These are phyloP conservation scores for Myopa testacea DNA, from an alignment of 2,888 invertebrate species.

Conservation along the genomic window DNA sequence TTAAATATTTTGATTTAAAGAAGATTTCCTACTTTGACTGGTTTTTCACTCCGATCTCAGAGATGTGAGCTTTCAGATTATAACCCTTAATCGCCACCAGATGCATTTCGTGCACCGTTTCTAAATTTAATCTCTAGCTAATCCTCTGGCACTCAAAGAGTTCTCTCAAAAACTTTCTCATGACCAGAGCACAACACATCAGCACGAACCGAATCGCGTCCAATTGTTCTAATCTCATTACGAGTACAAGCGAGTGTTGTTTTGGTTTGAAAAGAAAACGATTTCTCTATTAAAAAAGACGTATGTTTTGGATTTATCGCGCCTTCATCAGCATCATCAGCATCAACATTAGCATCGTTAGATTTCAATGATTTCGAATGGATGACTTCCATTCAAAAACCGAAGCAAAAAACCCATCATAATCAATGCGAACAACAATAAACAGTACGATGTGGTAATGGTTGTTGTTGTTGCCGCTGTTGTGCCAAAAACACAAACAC, in stretches of 20 bases:
- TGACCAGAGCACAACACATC: background rate
- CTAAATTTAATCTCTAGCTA: too few species aligned
- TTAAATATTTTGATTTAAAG: too few species aligned
- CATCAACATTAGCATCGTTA: background rate
- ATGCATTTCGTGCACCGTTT: background rate
- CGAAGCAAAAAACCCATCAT: slow-evolving; percentile 36
- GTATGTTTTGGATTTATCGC: slow-evolving; percentile 33
- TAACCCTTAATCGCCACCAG: too few species aligned
- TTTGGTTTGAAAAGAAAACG: background rate
- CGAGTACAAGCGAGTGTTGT: slow-evolving; percentile 1
- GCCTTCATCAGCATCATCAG: slow-evolving; percentile 3
- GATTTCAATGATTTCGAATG: background rate
- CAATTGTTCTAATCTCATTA: slow-evolving; percentile 25
- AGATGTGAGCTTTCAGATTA: too few species aligned
- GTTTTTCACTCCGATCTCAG: too few species aligned
- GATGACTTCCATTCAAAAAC: background rate
- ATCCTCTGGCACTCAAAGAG: too few species aligned
- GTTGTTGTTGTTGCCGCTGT: background rate
- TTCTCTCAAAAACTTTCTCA: too few species aligned
- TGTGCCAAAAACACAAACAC: slow-evolving; percentile 24
- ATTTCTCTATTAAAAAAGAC: slow-evolving; percentile 4
- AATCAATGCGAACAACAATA: slow-evolving; percentile 28
- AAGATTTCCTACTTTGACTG: too few species aligned
- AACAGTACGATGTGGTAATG: background rate
- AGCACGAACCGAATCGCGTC: slow-evolving; percentile 23